Conservation (phyloP, 1,140 invertebrate genomes). For the Papilio polyxenes region DNA sequence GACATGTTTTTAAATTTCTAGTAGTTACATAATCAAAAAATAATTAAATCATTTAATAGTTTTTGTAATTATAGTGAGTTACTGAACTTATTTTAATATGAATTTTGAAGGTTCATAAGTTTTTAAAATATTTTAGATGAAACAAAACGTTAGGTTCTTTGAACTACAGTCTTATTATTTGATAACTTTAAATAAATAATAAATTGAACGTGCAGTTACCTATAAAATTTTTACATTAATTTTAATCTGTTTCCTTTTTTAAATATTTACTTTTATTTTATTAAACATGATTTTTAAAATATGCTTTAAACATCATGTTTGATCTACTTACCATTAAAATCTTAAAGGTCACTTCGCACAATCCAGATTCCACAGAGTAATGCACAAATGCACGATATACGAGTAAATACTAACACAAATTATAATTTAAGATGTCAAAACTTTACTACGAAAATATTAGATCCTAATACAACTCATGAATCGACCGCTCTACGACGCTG, state of each 20-base stretch:
- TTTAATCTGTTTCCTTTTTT: background rate
- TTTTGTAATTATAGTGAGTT: background rate
- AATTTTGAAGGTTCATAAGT: background rate
- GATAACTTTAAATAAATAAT: background rate
- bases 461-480: background rate
- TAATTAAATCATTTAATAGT: too few species aligned
- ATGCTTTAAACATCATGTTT: background rate
- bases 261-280: background rate
- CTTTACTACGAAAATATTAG: conserved; percentile 7
- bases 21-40: too few species aligned
- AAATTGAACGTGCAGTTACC: background rate
- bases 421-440: conserved; percentile 18
- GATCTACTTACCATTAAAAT: conserved; percentile 34
- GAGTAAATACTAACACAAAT: too few species aligned
- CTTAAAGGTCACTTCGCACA: background rate
- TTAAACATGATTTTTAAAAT: background rate
- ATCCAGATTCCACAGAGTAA: conserved; percentile 30
- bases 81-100: too few species aligned
- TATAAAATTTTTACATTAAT: background rate
- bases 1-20: too few species aligned
- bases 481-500: conserved; percentile 17
- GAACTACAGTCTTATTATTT: background rate
- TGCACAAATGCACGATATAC: conserved; percentile 24
- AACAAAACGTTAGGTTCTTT: background rate
- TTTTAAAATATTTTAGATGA: background rate